phyloP scores from a whole-genome alignment of 2,113 vertebrate species.

The Erythrocercus mccallii region DNA sequence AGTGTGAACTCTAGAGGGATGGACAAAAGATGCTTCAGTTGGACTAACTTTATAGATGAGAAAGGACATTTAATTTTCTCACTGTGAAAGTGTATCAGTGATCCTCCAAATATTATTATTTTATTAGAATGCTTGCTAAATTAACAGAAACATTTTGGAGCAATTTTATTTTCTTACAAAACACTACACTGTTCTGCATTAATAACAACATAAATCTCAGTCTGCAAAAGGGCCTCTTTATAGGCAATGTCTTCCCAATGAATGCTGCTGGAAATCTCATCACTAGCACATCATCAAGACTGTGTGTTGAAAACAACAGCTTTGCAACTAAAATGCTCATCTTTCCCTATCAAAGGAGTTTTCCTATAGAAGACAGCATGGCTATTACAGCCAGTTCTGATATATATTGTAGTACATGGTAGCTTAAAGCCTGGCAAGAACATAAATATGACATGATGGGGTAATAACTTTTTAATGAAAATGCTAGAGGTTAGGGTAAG shows the following conservation, averaged over 20 bases:
- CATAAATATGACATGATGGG: not conserved
- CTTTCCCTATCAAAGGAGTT: not conserved
- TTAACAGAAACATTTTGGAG: not conserved
- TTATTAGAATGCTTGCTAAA: not conserved
- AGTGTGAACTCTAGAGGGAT: not conserved
- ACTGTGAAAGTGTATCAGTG: not conserved
- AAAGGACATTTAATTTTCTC: not conserved
- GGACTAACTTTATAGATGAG: not conserved
- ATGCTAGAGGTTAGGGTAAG: not conserved
- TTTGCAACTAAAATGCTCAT: not conserved
- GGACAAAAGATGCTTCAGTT: not conserved
- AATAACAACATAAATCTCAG: not conserved
- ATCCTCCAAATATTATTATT: not conserved
- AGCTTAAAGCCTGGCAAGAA: not conserved
- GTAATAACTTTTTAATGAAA: not conserved
- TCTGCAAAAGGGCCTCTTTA: not conserved
- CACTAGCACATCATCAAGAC: fast-evolving
- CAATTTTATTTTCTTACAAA: not conserved
- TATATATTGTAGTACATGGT: not conserved
- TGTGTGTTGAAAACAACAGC: not conserved
- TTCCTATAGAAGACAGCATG: not conserved
- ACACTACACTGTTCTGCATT: not conserved
- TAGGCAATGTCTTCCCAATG: not conserved
- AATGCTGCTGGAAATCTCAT: not conserved
- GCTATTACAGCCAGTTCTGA: not conserved